Evolutionary conservation across 2,888 invertebrate species (phyloP), one percentile per base, ranked within the genome.

Genomic region (Pandemis heparana): DNA sequence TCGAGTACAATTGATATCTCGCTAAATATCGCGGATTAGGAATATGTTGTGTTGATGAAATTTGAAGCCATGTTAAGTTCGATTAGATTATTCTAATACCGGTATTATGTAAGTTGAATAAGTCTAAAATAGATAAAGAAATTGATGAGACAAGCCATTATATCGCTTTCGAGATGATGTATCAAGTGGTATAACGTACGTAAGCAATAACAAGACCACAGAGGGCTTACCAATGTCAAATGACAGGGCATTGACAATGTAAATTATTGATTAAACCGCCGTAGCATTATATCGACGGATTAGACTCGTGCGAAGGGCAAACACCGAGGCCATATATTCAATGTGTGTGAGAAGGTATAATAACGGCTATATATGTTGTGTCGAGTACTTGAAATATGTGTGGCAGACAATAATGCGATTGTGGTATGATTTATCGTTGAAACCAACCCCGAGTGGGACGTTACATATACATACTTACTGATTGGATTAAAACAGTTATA

Each of bases 191-290:
- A 16, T 23, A 56, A 56, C 12, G 56, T 56, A 23, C 56, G 23
- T 51, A 43, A 16, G 60, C 51, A 51, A 64, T 69, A 69, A 69
- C 56, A 64, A 60, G 48, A 14, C 48, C 41, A 14, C 23, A 51
- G 69, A 74, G 63, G 68, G 69, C 69, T 74, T 51, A 51, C 56
- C 64, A 74, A 69, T 64, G 68, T 74, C 69, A 69, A 60, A 65
- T 43, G 73, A 69, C 60, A 68, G 62, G 39, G 63, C 63, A 59
- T 67, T 67, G 66, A 61, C 61, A 41, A 60, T 51, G 69, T 69
- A 68, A 23, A 61, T 63, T 69, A 69, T 69, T 69, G 69, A 69
- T 74, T 41, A 32, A 60, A 69, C 69, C 18, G 23, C 41, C 41
- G 43, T 51, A 18, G 56, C 41, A 63, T 64, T 59, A 41, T 59